A percentile compares a stretch with the other conserved stretches of the same genome.
These are phyloP conservation scores for Neomonachus schauinslandi DNA, from an alignment of 2,113 vertebrate species.

Conservation along the genomic window DNA sequence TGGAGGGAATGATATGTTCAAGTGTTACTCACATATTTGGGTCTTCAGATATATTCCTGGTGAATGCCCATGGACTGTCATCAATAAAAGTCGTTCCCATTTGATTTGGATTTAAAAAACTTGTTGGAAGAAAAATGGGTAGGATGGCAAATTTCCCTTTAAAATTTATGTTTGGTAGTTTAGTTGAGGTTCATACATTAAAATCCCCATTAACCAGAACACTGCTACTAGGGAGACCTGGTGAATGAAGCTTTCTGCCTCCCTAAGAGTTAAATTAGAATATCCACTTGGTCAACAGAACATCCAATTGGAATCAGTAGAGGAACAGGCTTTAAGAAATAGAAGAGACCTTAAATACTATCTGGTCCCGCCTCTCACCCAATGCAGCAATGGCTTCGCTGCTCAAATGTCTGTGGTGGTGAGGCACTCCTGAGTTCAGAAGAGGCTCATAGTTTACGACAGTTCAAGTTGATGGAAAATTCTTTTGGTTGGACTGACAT, in stretches of 20 bases:
- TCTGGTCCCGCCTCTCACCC: not conserved
- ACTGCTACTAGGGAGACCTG: not conserved
- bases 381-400: not conserved
- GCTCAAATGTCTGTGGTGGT: not conserved
- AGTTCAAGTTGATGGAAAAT: constrained; percentile 15
- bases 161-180: constrained; percentile 39
- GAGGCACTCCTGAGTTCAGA: not conserved
- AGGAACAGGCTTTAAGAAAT: not conserved
- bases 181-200: constrained; percentile 25
- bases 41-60: not conserved
- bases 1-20: constrained; percentile 16
- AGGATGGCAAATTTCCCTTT: not conserved
- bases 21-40: constrained; percentile 13
- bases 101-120: constrained; percentile 18
- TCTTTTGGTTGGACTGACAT: constrained; percentile 3
- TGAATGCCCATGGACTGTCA: not conserved
- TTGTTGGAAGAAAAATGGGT: constrained; percentile 23
- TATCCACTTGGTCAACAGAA: not conserved
- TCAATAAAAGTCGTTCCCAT: constrained; percentile 33
- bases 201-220: constrained; percentile 4
- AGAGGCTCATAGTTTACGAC: not conserved
- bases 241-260: constrained; percentile 26
- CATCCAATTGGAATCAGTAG: not conserved
- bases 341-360: not conserved
- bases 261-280: constrained; percentile 34